Evolutionary conservation across 1,140 invertebrate genomes (phyloP).

Genomic region (Drosophila leontia): DNA sequence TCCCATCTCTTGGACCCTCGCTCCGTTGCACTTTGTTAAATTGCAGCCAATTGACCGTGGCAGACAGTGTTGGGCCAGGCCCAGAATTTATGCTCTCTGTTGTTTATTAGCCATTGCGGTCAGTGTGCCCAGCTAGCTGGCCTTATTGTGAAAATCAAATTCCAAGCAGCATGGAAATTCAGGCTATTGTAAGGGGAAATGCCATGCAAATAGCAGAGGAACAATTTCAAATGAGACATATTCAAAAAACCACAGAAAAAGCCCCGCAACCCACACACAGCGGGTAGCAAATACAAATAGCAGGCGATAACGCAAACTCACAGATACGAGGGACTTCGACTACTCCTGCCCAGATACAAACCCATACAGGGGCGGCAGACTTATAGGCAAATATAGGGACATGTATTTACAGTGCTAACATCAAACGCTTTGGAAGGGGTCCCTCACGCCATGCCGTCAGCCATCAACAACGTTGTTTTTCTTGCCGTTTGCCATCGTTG

Average conservation of each 20-base stretch:
- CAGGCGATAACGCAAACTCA: slow-evolving; percentile 50
- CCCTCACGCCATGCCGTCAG: slow-evolving; percentile 12
- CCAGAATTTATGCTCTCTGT: slow-evolving; percentile 73
- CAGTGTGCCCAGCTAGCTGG: slow-evolving; percentile 47
- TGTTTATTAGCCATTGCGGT: slow-evolving; percentile 80
- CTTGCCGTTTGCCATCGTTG: slow-evolving; percentile 66
- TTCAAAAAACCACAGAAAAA: slow-evolving; percentile 73
- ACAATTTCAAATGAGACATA: slow-evolving; percentile 81
- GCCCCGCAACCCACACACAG: slow-evolving; percentile 39
- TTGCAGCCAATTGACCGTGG: slow-evolving; percentile 83
- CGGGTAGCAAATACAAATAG: slow-evolving; percentile 70
- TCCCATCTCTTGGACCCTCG: slow-evolving; percentile 49
- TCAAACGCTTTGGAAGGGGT: slow-evolving; percentile 64
- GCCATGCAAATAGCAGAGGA: slow-evolving; percentile 67
- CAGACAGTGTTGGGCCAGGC: slow-evolving; percentile 15
- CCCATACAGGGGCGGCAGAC: slow-evolving; percentile 26
- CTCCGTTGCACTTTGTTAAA: slow-evolving; percentile 81
- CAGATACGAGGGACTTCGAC: slow-evolving; percentile 23
- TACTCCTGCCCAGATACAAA: slow-evolving; percentile 12
- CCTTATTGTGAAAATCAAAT: slow-evolving; percentile 68
- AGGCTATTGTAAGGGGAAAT: slow-evolving; percentile 30
- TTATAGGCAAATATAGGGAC: slow-evolving; percentile 67
- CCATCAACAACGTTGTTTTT: slow-evolving; percentile 69
- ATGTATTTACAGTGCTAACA: slow-evolving; percentile 76
- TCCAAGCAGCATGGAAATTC: slow-evolving; percentile 34